Base-by-base conservation (phyloP, 2,797 vertebrate species). In the Sarcophilus harrisii region DNA sequence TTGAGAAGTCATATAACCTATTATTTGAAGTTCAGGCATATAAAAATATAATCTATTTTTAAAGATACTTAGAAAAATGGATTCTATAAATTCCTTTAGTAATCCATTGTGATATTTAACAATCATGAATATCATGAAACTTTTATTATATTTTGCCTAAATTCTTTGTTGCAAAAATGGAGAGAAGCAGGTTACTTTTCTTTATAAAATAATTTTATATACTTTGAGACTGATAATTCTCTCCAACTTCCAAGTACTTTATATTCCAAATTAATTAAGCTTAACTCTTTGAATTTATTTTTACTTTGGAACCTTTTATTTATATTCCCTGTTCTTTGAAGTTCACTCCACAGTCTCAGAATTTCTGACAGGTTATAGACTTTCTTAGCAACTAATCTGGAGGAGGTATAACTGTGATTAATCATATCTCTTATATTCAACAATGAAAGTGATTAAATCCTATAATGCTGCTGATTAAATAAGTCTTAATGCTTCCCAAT, bases 131-230 rank as follows among this genome's bases (percentile, higher is more conserved):
- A 11, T 95, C 94, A 96, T 21, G 62, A 93, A 91, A 92, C 58
- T 95, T 92, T 95, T 94, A 93, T 94, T 95, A 66, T 96, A 90
- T 94, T 97, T 94, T 94, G 91, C n/a, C 49, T 94, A 90, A 95
- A 66, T 93, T 94, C 96, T 18, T 96, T 54, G 6, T 38, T 92
- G 12, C 57, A 91, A 28, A 93, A 90, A 73, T 73, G n/a, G 62
- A 93, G 90, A 95, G 45, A 62, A 62, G 93, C 21, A 96, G 90
- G 4, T 93, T 90, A 93, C 55, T 24, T 81, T 93, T 45, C 52
- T 87, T 60, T 90, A 94, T 81, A 90, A n/a, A 94, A 58, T 89
- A 93, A 94, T 81, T 94, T 96, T 28, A 60, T 90, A 58, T 91
- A 62, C 18, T 38, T 96, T 89, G 55, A 95, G 93, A 93, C 91